Evolutionary conservation across 1,140 invertebrate species (phyloP).

Genomic region (Macrotrachela quadricornifera): DNA sequence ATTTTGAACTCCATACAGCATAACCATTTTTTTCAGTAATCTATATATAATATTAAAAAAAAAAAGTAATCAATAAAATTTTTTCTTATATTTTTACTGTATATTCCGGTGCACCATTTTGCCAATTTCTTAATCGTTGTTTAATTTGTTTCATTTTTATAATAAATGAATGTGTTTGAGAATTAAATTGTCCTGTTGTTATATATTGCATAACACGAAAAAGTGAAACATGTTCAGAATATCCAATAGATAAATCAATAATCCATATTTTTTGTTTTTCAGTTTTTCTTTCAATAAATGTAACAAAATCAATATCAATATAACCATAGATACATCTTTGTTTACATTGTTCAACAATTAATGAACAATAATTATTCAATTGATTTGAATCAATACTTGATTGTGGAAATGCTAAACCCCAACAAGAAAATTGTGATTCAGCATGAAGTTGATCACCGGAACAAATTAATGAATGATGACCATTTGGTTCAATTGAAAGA

Average conservation of each 20-base stretch:
- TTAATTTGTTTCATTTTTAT: conserved; percentile 14
- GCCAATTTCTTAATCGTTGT: conserved; percentile 1
- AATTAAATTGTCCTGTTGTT: conserved; percentile 21
- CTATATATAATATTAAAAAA: too few relatives aligned
- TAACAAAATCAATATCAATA: conserved; percentile 26
- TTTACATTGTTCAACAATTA: conserved; percentile 24
- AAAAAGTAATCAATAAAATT: too few relatives aligned
- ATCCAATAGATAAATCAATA: conserved; percentile 23
- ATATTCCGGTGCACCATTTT: conserved; percentile 12
- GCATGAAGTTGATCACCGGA: conserved; percentile 28
- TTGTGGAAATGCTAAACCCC: conserved; percentile 29
- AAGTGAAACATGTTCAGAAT: conserved; percentile 24
- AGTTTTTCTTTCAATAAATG: conserved; percentile 24
- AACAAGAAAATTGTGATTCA: conserved; percentile 20
- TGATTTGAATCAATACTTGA: conserved; percentile 22
- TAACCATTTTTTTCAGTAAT: conserved; percentile 12
- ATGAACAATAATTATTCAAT: conserved; percentile 19
- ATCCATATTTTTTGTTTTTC: conserved; percentile 27
- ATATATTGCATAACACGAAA: conserved; percentile 22
- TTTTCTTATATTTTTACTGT: neutral
- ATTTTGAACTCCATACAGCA: conserved; percentile 23
- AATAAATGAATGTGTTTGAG: conserved; percentile 18
- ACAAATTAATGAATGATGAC: conserved; percentile 16
- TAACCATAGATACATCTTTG: conserved; percentile 25
- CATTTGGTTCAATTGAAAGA: conserved; percentile 26